Evolutionary conservation across 2,797 vertebrate species (phyloP), one percentile per base, ranked within the genome.

Genomic region (Alouatta caraya): DNA sequence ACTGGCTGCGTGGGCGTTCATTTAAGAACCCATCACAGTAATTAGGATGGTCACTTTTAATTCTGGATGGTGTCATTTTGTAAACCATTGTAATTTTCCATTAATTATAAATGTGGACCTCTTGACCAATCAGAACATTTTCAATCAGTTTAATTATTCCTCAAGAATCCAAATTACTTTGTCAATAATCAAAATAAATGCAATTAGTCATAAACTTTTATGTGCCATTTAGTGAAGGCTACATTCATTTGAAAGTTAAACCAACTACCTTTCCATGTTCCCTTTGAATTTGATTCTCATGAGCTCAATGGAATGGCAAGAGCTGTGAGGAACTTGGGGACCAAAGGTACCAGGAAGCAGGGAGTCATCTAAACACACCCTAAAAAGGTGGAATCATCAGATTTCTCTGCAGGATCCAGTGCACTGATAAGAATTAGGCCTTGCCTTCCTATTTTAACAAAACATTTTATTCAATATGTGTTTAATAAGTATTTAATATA

Each of bases 31-130:
- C 57, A 91, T 93, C 44, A 87, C 84, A 93, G 46, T 96, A 96
- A 97, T 94, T 91, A 97, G 61, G 26, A 90, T 46, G 55, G 95
- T 96, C 73, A 85, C n/a, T 89, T 97, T 97, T 96, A 95, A 96
- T 94, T 88, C 64, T 70, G 59, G 44, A 96, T 59, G 78, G 22
- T 72, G 39, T 70, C 61, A 93, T 94, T 96, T 93, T 93, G 37
- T 92, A 97, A 97, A 90, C 87, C 78, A 90, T 46, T 94, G 22
- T 64, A 97, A 97, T 96, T 98, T 97, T 93, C 46, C 52, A 78
- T 97, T 94, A 96, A 97, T 97, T 97, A 89, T 91, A 88, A 96
- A 81, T 94, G 46, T 92, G 97, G 95, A 97, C 90, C 95, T 95
- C 70, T 96, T 93, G 88, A 90, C 93, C 96, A 97, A 93, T 94